Base-by-base conservation (phyloP, 2,888 invertebrate species). In the Crossocerus cetratus region DNA sequence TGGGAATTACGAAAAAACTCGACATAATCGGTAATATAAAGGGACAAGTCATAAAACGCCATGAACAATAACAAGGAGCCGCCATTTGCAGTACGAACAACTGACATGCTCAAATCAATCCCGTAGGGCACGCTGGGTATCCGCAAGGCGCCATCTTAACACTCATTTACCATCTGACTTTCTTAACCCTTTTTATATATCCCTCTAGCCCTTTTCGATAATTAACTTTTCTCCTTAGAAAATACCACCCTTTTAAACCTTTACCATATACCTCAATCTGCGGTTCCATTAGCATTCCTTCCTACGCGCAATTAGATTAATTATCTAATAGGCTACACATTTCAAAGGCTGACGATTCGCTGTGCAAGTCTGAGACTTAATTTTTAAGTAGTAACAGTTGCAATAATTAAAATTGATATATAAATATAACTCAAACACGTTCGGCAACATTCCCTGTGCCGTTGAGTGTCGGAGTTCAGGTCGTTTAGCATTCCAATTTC, bases 41-140 rank as follows among this genome's bases (percentile, higher is more conserved):
- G 89, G 88, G 88, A 89, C 89, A 89, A 89, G 88, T 90, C 90
- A 89, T 89, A 89, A 90, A 90, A 95, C 95, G 94, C 95, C 95
- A 95, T 96, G 95, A 97, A 97, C 97, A 97, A 97, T 97, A 97
- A 97, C 97, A 98, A 97, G 96, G 95, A 87, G 96, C 95, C 97
- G 97, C 97, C 97, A 98, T 98, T 97, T 97, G 96, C 96, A 96
- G 96, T 97, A 94, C 94, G 88, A 86, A 93, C 93, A 93, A 93
- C 93, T 94, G 94, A 93, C 94, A 93, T 94, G 94, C 94, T 94
- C 94, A 91, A 91, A 91, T 91, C 91, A 90, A 91, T 91, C 87
- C 89, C 90, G 88, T 89, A 87, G 84, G 86, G 89, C 88, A 88
- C 77, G 76, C 83, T 88, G 88, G 87, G 89, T 87, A 82, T 72